Evolutionary conservation across 2,113 vertebrate species (phyloP).

Genomic region (Pterocles orientalis): DNA sequence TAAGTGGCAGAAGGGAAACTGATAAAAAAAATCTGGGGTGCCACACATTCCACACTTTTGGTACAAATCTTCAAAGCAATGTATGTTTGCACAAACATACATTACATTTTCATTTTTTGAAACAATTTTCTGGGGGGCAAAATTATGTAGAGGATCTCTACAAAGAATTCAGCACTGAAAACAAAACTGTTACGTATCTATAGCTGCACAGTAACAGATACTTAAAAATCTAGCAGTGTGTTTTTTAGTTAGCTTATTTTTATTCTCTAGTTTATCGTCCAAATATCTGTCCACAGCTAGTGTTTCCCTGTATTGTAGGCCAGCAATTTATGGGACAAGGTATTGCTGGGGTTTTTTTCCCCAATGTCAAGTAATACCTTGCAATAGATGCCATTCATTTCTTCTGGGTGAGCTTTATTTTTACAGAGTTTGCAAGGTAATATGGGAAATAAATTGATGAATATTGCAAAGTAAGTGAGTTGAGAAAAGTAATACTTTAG

Average conservation of each 20-base stretch:
- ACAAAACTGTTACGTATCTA: neutral
- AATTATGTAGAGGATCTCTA: neutral
- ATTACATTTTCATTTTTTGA: neutral
- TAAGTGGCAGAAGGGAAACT: neutral
- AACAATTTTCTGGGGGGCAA: neutral
- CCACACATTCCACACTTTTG: neutral
- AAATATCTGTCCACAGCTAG: neutral
- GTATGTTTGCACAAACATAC: neutral
- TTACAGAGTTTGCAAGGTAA: neutral
- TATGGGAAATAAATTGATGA: neutral
- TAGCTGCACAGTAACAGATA: neutral
- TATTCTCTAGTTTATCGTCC: neutral
- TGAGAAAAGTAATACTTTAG: neutral
- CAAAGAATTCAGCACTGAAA: neutral
- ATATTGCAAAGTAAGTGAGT: neutral
- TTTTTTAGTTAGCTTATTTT: neutral
- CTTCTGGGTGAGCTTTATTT: neutral
- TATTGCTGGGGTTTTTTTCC: neutral
- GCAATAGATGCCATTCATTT: neutral
- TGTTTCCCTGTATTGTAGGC: neutral
- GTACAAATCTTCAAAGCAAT: neutral
- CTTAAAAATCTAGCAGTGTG: neutral
- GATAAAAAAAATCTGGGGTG: neutral
- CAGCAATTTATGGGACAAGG: neutral
- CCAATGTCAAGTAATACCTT: neutral